Conservation (phyloP, 2,888 invertebrate species). For the Unio pictorum region DNA sequence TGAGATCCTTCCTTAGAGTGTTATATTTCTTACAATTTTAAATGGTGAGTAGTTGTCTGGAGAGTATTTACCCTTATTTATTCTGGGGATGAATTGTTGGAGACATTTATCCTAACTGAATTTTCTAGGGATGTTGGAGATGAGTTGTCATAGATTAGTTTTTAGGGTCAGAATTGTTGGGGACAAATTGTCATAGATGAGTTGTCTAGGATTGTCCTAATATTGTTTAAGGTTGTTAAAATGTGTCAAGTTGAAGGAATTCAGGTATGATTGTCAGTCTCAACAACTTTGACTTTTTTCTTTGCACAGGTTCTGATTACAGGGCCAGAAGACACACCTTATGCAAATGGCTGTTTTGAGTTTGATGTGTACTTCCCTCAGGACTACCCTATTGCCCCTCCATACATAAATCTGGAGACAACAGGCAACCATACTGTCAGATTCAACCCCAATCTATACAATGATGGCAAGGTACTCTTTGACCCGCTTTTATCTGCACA, state of each 20-base stretch:
- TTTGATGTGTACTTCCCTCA: slow-evolving; percentile 73
- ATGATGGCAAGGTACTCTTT: slow-evolving; percentile 85
- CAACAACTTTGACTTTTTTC: background rate
- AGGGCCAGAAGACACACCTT: slow-evolving; percentile 80
- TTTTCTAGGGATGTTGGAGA: too few species aligned
- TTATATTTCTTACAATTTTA: too few species aligned
- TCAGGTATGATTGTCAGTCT: background rate
- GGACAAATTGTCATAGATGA: too few species aligned
- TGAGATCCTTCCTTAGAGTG: too few species aligned
- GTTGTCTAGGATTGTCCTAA: too few species aligned
- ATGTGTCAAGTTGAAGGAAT: background rate
- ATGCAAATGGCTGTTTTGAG: slow-evolving; percentile 72
- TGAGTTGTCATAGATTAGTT: too few species aligned
- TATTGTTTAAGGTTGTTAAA: background rate
- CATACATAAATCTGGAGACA: slow-evolving; percentile 71
- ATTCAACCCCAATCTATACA: slow-evolving; percentile 73
- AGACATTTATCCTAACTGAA: too few species aligned
- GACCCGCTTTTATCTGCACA: too few species aligned
- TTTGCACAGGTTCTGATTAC: slow-evolving; percentile 85
- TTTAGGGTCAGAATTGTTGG: too few species aligned
- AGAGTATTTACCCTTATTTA: too few species aligned
- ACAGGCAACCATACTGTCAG: slow-evolving; percentile 72
- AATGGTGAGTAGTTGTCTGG: too few species aligned
- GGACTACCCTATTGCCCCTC: slow-evolving; percentile 72
- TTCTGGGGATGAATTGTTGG: too few species aligned